Conservation (phyloP, 2,888 invertebrate species). For the Ptycholaimellus sp. region DNA sequence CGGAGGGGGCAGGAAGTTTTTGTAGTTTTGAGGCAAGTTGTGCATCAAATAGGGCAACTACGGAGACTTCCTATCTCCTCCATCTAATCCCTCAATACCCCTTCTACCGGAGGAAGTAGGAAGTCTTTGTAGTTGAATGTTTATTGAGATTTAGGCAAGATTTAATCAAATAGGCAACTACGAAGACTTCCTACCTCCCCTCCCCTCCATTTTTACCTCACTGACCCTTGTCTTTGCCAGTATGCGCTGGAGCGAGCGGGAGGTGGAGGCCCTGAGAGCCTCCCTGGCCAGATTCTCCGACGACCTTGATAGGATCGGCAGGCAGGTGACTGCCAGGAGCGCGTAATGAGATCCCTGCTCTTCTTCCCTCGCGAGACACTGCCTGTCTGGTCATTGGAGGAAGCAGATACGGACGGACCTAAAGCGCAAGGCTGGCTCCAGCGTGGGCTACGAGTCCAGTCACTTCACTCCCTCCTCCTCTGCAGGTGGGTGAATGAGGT, state of each 20-base stretch:
- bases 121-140: neutral
- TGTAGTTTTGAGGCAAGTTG: neutral
- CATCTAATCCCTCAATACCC: too few relatives aligned
- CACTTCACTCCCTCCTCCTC: too few relatives aligned
- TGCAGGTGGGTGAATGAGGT: too few relatives aligned
- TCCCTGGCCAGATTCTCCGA: conserved; percentile 17
- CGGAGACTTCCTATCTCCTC: too few relatives aligned
- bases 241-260: conserved; percentile 16
- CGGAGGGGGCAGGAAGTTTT: conserved; percentile 5
- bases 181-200: too few relatives aligned
- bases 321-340: conserved; percentile 12
- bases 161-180: neutral
- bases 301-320: conserved; percentile 17
- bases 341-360: conserved; percentile 8
- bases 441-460: neutral
- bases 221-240: conserved; percentile 7
- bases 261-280: conserved; percentile 14
- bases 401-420: conserved; percentile 1
- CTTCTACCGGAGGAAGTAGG: too few relatives aligned
- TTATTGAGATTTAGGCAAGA: neutral
- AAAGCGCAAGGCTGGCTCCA: neutral
- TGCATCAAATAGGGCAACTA: too few relatives aligned
- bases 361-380: neutral
- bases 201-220: neutral
- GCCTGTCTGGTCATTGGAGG: too few relatives aligned